Conservation (phyloP, 2,797 vertebrate genomes). For the Pseudopleuronectes americanus region DNA sequence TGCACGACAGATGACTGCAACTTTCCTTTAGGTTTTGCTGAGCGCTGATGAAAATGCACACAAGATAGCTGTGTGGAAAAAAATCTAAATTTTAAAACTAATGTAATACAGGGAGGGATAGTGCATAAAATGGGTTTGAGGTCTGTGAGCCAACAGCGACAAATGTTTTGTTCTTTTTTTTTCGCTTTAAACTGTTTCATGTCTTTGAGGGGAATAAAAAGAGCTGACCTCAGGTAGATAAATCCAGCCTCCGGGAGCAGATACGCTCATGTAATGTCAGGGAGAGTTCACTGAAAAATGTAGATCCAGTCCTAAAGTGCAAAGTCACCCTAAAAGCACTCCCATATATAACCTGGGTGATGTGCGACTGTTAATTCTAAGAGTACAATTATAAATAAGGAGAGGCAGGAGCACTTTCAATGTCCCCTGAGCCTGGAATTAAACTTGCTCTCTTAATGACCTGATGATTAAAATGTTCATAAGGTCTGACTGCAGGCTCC, state of each 20-base stretch:
- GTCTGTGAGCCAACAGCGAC: neutral
- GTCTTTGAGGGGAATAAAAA: neutral
- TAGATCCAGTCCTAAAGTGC: slow-evolving; percentile 14
- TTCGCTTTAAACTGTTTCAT: neutral
- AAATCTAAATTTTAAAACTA: neutral
- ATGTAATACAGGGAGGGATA: neutral
- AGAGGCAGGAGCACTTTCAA: slow-evolving; percentile 14
- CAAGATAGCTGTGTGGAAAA: neutral
- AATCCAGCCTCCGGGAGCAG: neutral
- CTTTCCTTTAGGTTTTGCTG: slow-evolving; percentile 33
- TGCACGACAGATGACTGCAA: slow-evolving; percentile 21
- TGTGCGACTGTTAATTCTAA: slow-evolving; percentile 38
- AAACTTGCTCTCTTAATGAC: slow-evolving; percentile 64
- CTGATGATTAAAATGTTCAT: slow-evolving; percentile 61
- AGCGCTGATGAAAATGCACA: slow-evolving; percentile 17
- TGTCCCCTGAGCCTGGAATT: slow-evolving; percentile 54
- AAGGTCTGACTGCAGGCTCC: slow-evolving; percentile 43
- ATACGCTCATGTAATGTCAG: slow-evolving; percentile 8
- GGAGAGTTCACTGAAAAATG: slow-evolving; percentile 20
- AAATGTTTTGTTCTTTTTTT: neutral
- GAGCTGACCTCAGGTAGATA: slow-evolving; percentile 5
- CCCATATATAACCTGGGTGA: slow-evolving; percentile 39
- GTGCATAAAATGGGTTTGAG: neutral
- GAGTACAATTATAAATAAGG: slow-evolving; percentile 50
- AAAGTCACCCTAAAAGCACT: slow-evolving; percentile 42